Evolutionary conservation across 2,113 vertebrate genomes (phyloP).

Genomic region (Caretta caretta): DNA sequence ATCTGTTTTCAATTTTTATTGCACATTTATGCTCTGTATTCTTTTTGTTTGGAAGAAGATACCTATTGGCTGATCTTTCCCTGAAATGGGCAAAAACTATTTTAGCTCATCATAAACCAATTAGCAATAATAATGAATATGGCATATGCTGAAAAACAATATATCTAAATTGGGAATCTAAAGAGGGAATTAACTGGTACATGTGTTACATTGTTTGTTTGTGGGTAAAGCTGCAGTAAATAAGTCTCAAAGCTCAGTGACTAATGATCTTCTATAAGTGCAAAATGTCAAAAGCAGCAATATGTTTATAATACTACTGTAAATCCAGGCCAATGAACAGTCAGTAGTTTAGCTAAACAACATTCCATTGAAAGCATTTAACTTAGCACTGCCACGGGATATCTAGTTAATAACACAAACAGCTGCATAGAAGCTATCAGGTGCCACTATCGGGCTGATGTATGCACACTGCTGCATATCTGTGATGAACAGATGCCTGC

Average conservation of each 20-base stretch:
- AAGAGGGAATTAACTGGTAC: conserved; percentile 28
- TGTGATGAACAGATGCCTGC: background rate
- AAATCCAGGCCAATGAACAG: conserved; percentile 20
- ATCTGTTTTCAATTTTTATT: conserved; percentile 65
- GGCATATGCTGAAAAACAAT: conserved; percentile 21
- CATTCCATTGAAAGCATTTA: background rate
- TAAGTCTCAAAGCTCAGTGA: background rate
- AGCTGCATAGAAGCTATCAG: background rate
- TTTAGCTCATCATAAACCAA: conserved; percentile 61
- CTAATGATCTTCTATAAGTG: background rate
- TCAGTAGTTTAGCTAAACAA: background rate
- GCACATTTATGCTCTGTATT: conserved; percentile 56
- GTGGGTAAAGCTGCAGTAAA: conserved; percentile 11
- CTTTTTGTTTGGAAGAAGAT: conserved; percentile 55
- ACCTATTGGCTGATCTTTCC: conserved; percentile 57
- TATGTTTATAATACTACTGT: conserved; percentile 1
- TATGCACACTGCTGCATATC: conserved; percentile 3
- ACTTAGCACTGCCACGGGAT: background rate
- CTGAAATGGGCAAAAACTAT: conserved; percentile 51
- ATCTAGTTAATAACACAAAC: background rate
- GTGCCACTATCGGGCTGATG: conserved; percentile 3
- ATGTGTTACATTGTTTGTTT: background rate
- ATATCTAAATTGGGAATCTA: background rate
- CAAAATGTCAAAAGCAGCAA: background rate
- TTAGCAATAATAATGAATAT: conserved; percentile 56